Evolutionary conservation across 2,113 vertebrate species (phyloP), one percentile per base, ranked within the genome.

Genomic region (Benitochromis conjunctus): DNA sequence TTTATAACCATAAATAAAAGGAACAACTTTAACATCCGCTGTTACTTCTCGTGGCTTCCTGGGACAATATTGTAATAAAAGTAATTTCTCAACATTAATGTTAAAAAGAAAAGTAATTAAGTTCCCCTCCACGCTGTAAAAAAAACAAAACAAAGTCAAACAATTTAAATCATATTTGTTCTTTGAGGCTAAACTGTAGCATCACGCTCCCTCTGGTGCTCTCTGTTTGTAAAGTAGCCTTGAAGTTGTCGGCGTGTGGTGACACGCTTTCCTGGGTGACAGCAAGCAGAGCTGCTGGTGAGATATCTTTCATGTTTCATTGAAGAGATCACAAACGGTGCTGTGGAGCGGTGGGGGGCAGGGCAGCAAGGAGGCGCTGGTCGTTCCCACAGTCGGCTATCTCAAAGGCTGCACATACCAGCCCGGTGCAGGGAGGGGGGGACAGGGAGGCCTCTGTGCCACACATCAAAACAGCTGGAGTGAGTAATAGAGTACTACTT

Each of bases 391-490:
- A 94, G 85, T 80, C 82, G 43, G 88, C 85, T 90, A 94, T 93
- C 93, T 94, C 90, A 91, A 88, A 94, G 91, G 91, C 92, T 80
- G 87, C 84, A 82, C 88, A 92, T 94, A 90, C 88, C 83, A 80
- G 48, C 80, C 76, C 21, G 41, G 57, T 85, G 80, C 29, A 29
- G 16, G 82, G 83, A 90, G 87, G 87, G 66, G 80, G 82, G 91
- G 87, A 94, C 85, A 93, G 91, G 86, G 79, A 89, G 90, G 88
- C 92, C 92, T 93, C 88, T 95, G 89, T 92, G 88, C 69, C 94
- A 78, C 85, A 94, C 89, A 93, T 94, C 91, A 90, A 93, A 95
- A 94, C 92, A 94, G 92, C 94, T 94, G 92, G 92, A 94, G 86
- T 94, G 92, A 95, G 94, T 93, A 94, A 95, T 94, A 88, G 94